Evolutionary conservation across 2,888 invertebrate genomes (phyloP).

Genomic region (Panzeria rudis): DNA sequence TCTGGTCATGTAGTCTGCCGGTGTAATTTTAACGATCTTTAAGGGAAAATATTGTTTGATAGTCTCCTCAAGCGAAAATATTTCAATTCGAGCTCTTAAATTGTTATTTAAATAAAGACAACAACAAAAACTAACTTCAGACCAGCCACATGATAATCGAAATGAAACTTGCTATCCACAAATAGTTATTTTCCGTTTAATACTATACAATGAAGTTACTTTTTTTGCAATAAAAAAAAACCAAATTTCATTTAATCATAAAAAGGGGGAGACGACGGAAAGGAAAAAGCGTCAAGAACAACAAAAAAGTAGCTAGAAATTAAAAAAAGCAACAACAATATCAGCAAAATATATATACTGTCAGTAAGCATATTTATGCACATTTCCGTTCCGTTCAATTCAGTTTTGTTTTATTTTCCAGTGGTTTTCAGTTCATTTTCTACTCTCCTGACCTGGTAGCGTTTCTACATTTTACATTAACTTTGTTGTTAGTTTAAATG

Average conservation of each 20-base stretch:
- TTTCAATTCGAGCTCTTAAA: too few species aligned
- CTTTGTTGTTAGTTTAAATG: constrained; percentile 18
- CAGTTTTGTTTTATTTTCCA: not conserved
- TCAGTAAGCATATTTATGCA: constrained; percentile 48
- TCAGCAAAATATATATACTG: constrained; percentile 64
- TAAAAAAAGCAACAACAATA: not conserved
- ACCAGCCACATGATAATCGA: not conserved
- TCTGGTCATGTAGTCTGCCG: too few species aligned
- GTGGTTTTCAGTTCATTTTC: constrained; percentile 6
- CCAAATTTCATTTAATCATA: not conserved
- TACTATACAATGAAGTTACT: not conserved
- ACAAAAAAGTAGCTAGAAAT: not conserved
- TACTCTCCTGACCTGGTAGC: not conserved
- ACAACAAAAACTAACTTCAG: too few species aligned
- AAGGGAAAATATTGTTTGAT: too few species aligned
- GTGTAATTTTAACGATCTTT: too few species aligned
- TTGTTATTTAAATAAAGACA: too few species aligned
- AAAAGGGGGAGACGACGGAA: not conserved
- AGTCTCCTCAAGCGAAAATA: too few species aligned
- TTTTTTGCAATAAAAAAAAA: not conserved
- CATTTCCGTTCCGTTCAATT: constrained; percentile 27
- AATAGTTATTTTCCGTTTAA: not conserved
- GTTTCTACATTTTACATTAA: constrained; percentile 17
- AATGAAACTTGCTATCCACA: not conserved
- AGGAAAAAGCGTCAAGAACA: constrained; percentile 68